These are phyloP conservation scores for Laupala kohalensis DNA, from an alignment of 1,140 invertebrate genomes.

Conservation along the genomic window DNA sequence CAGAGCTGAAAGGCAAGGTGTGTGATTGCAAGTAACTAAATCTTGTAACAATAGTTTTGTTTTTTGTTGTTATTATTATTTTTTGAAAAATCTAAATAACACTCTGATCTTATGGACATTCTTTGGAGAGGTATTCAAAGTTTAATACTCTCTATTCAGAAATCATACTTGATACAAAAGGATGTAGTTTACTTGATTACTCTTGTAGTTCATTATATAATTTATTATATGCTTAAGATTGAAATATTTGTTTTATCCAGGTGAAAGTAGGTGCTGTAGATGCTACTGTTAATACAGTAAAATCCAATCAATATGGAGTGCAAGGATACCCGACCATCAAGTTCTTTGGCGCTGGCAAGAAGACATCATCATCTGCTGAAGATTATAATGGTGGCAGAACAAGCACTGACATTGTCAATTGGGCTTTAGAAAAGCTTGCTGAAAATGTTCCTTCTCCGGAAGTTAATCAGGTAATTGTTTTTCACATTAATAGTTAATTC, in stretches of 20 bases:
- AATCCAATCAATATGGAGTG: conserved; percentile 65
- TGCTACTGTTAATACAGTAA: conserved; percentile 78
- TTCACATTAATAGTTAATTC: not conserved
- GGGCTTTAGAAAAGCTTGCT: conserved; percentile 72
- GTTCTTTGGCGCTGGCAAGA: conserved; percentile 75
- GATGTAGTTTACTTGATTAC: too few relatives aligned
- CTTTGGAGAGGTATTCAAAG: not conserved
- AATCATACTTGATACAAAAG: too few relatives aligned
- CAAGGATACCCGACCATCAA: conserved; percentile 97
- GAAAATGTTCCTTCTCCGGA: conserved; percentile 85
- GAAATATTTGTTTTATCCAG: too few relatives aligned
- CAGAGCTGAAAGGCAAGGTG: conserved; percentile 82
- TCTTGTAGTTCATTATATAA: too few relatives aligned
- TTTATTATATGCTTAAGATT: too few relatives aligned
- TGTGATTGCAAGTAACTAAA: not conserved
- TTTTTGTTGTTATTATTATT: not conserved
- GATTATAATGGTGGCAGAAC: conserved; percentile 88
- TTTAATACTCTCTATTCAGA: too few relatives aligned
- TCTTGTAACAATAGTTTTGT: not conserved
- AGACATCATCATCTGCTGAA: conserved; percentile 49
- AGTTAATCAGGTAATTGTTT: conserved; percentile 44
- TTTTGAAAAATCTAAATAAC: not conserved
- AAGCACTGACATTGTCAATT: conserved; percentile 77
- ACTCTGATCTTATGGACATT: not conserved
- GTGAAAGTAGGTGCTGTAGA: conserved; percentile 92